Evolutionary conservation across 2,888 invertebrate genomes (phyloP), one percentile per base, ranked within the genome.

Genomic region (Esperia sulphurella): DNA sequence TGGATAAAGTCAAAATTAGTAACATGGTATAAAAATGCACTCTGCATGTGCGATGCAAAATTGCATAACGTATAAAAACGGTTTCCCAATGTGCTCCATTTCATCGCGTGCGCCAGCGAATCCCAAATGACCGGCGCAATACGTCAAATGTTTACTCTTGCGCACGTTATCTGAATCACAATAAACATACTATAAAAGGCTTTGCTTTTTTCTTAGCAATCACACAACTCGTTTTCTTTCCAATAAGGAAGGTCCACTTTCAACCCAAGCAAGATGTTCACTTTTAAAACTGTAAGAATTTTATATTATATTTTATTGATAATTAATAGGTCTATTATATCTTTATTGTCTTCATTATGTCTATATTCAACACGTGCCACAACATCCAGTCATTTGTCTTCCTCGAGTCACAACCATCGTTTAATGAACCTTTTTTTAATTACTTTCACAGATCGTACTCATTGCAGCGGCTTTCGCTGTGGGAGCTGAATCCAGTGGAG

Each of bases 11-110:
- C 5, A 21, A 3, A 21, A 5, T 2, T 21, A 21, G 21, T 21
- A 21, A n/a, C n/a, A n/a, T n/a, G 21, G 21, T 21, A 21, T 5
- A 2, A 3, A 46, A 37, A 41, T 57, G 50, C 54, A 56, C 38
- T 53, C 59, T 61, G 62, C 53, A 61, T 56, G 55, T 57, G 53
- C 53, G 59, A 63, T 58, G 59, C 64, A 68, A 69, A 71, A 75
- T 78, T 82, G 80, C 76, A 71, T 77, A 77, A 76, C 53, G 21
- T 21, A 21, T 21, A 62, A 75, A 72, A 73, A 63, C 40, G 70
- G 69, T 84, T 83, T 82, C 76, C 63, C 73, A 86, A 85, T 76
- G 59, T 83, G 85, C 75, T 86, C 85, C 87, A 89, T 87, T 89
- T 89, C 87, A 83, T 82, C 64, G 55, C 60, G 73, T 72, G 75